A percentile compares a stretch with the other conserved stretches of the same genome.
Conservation (phyloP, 2,797 vertebrate species). For the Acanthornis magna region DNA sequence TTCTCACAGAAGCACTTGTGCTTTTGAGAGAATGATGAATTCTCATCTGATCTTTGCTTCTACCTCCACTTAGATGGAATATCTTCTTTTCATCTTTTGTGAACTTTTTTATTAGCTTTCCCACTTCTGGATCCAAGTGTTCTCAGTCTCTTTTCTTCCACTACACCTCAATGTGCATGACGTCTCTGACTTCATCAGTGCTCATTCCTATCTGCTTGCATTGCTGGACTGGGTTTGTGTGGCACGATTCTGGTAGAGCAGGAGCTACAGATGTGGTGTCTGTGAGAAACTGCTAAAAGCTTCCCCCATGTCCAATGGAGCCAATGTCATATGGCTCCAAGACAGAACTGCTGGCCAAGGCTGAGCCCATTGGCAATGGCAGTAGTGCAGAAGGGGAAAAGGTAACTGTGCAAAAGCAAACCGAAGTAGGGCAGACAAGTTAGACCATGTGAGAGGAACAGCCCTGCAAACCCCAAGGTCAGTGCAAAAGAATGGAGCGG, state of each 20-base stretch:
- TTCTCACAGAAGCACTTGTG: not conserved
- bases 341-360: not conserved
- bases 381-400: not conserved
- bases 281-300: not conserved
- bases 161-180: not conserved
- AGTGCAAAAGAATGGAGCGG: not conserved
- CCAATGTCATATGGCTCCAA: not conserved
- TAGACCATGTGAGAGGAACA: not conserved
- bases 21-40: not conserved
- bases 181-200: not conserved
- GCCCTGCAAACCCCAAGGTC: not conserved
- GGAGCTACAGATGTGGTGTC: not conserved
- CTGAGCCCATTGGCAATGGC: fast-evolving
- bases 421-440: not conserved
- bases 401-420: not conserved
- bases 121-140: not conserved
- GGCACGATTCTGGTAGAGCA: not conserved
- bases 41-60: not conserved
- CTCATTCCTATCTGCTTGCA: fast-evolving
- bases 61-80: not conserved
- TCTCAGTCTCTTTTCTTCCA: not conserved
- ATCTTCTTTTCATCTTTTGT: not conserved
- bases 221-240: not conserved
- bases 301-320: not conserved
- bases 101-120: not conserved